Percentiles rank a stretch among this genome's conserved stretches.
These are phyloP conservation scores for Coronaproctus castanopsis DNA, from an alignment of 2,888 invertebrate species.

Conservation along the genomic window DNA sequence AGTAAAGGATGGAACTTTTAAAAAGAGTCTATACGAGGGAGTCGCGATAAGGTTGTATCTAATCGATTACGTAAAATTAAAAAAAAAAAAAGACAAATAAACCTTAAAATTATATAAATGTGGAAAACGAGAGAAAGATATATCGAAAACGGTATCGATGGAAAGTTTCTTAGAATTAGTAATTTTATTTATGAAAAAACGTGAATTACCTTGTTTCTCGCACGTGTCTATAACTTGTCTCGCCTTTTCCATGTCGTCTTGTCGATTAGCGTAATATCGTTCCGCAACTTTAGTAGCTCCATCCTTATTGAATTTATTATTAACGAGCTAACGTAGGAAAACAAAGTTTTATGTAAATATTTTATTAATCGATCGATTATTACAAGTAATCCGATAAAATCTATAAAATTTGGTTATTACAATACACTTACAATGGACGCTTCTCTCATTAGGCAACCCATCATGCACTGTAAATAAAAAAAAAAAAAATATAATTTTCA, in stretches of 20 bases:
- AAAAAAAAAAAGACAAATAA: too few relatives aligned
- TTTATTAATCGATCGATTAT: not conserved
- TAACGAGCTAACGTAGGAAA: slow-evolving; percentile 4
- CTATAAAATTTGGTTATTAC: not conserved
- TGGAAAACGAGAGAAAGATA: too few relatives aligned
- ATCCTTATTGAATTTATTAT: slow-evolving; percentile 13
- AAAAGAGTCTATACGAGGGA: too few relatives aligned
- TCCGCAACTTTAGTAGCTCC: slow-evolving; percentile 12
- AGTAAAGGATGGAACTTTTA: too few relatives aligned
- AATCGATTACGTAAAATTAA: too few relatives aligned
- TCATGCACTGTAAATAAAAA: slow-evolving; percentile 15
- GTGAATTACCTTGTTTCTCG: slow-evolving; percentile 11
- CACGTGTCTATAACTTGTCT: slow-evolving; percentile 12
- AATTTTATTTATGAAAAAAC: too few relatives aligned
- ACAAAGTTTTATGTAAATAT: too few relatives aligned
- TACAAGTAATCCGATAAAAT: not conserved
- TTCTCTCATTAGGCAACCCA: slow-evolving; percentile 17
- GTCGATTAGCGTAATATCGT: slow-evolving; percentile 11
- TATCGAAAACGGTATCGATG: too few relatives aligned
- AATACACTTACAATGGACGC: slow-evolving; percentile 15
- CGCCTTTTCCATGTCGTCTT: slow-evolving; percentile 12
- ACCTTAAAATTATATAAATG: too few relatives aligned
- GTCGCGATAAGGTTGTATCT: too few relatives aligned
- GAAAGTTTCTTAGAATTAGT: too few relatives aligned
- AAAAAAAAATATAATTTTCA: not conserved